These are phyloP conservation scores for Orthochromis malagaraziensis DNA, from an alignment of 2,113 vertebrate species.

Conservation along the genomic window DNA sequence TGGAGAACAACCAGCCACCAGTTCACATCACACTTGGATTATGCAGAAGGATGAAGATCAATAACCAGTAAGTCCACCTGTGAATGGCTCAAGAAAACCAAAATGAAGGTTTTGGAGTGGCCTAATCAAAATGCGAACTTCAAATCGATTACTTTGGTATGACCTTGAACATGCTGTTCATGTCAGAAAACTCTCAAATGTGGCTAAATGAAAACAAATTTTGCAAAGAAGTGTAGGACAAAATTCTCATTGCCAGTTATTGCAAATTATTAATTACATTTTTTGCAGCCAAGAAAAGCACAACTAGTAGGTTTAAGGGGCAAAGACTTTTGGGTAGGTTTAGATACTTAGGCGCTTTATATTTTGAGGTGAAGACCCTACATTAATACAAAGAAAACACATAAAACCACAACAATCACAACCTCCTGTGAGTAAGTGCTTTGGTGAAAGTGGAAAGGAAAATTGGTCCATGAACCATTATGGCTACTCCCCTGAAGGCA, in stretches of 20 bases:
- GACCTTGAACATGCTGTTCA: background rate
- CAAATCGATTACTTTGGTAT: background rate
- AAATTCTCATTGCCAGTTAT: background rate
- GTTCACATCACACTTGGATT: background rate
- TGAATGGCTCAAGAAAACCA: background rate
- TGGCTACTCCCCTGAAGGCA: background rate
- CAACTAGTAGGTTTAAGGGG: background rate
- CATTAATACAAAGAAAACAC: background rate
- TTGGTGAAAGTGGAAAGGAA: background rate
- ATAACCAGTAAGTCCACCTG: background rate
- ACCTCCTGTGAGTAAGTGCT: background rate
- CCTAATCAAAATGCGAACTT: background rate
- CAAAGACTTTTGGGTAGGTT: background rate
- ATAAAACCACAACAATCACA: background rate
- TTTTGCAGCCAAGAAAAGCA: background rate
- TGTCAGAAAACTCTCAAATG: background rate
- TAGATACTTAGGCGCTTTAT: background rate
- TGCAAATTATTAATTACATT: background rate
- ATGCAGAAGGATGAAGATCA: background rate
- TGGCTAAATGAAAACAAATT: background rate
- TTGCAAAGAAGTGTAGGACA: background rate
- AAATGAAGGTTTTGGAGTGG: background rate
- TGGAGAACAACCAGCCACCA: background rate
- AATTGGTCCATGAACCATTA: background rate
- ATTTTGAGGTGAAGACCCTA: background rate